phyloP scores from a whole-genome alignment of 2,113 vertebrate species.

The Micronycteris hirsuta region DNA sequence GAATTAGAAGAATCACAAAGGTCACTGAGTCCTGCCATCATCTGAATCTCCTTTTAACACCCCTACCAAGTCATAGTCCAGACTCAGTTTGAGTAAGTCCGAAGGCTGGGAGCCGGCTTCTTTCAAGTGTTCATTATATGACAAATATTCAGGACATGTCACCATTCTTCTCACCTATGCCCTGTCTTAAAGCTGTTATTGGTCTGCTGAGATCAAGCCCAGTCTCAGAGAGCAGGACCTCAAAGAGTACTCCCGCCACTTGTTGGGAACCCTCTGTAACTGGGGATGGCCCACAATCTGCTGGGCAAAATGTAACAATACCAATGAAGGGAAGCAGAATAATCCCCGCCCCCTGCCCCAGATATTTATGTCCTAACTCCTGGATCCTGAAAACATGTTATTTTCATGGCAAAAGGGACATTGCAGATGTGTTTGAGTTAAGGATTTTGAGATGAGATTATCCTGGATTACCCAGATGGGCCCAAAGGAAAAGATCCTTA shows the following conservation, averaged over 20 bases:
- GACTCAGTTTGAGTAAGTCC: background rate
- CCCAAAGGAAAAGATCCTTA: background rate
- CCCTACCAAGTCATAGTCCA: background rate
- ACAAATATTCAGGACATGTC: background rate
- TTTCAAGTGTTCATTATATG: background rate
- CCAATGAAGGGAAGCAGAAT: background rate
- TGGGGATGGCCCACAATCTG: background rate
- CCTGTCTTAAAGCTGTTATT: background rate
- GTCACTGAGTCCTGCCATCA: constrained; percentile 12
- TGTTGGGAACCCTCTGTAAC: background rate
- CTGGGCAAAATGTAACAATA: background rate
- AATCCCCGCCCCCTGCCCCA: accelerated
- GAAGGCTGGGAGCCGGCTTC: background rate
- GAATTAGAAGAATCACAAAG: background rate
- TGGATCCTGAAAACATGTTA: background rate
- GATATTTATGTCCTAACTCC: background rate
- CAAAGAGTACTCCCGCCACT: background rate
- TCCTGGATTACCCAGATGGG: background rate
- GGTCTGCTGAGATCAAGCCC: background rate
- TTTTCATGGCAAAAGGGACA: background rate
- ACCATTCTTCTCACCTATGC: background rate
- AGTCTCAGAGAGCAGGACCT: background rate
- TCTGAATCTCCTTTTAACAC: background rate
- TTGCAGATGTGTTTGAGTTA: background rate
- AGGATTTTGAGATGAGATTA: background rate